These are phyloP conservation scores for Apodemia duryi DNA, from an alignment of 2,888 invertebrate species.

Conservation along the genomic window DNA sequence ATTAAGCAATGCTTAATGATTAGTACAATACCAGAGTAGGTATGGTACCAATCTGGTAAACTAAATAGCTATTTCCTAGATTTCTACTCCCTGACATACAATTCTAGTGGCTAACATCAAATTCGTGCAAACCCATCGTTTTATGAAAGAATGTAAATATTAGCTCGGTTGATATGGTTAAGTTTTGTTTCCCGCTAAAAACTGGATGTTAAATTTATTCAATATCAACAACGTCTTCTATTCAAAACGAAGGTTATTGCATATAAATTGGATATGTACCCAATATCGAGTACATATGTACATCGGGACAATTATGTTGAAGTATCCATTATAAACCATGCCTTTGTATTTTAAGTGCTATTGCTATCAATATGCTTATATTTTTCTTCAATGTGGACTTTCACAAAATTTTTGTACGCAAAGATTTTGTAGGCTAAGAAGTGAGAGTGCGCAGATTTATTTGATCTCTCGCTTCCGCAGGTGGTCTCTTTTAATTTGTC, in stretches of 20 bases:
- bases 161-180: not conserved
- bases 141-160: no score
- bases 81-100: no score
- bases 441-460: not conserved
- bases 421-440: not conserved
- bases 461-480: not conserved
- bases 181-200: not conserved
- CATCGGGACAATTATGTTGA: not conserved
- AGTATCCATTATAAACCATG: not conserved
- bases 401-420: no score
- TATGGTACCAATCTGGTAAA: no score
- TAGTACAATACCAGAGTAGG: no score
- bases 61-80: no score
- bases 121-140: no score
- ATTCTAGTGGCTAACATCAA: no score
- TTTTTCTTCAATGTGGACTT: not conserved
- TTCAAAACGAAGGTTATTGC: not conserved
- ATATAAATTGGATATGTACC: not conserved
- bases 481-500: not conserved
- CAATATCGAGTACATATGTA: not conserved
- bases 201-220: not conserved
- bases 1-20: no score
- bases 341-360: constrained; percentile 5
- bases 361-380: not conserved
- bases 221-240: not conserved